Evolutionary conservation across 2,113 vertebrate species (phyloP).

Genomic region (Notiomystis cincta): DNA sequence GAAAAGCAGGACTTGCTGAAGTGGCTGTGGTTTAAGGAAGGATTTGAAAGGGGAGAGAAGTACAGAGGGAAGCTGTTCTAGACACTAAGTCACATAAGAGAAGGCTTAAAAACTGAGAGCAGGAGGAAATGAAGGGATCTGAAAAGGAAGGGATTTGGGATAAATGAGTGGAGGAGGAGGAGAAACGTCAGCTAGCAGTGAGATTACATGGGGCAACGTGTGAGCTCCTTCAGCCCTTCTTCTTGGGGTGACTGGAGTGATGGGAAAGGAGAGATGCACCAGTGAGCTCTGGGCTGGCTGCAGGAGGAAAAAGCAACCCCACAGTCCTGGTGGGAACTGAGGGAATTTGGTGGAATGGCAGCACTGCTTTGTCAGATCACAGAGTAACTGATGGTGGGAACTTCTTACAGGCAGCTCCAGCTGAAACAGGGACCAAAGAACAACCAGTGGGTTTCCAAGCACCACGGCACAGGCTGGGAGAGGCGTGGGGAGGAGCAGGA

Average conservation of each 20-base stretch:
- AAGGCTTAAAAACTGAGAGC: constrained; percentile 22
- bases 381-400: background rate
- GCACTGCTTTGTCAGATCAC: background rate
- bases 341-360: background rate
- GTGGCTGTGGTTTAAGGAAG: constrained; percentile 36
- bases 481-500: background rate
- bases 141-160: constrained; percentile 46
- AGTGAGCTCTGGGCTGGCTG: background rate
- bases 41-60: constrained; percentile 44
- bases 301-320: background rate
- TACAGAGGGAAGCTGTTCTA: constrained; percentile 31
- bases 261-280: background rate
- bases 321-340: background rate
- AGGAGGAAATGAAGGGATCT: constrained; percentile 44
- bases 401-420: background rate
- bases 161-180: constrained; percentile 36
- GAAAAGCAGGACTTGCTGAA: constrained; percentile 46
- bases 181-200: constrained; percentile 5
- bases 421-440: background rate
- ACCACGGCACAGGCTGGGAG: rapidly evolving
- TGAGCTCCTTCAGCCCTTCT: background rate
- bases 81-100: constrained; percentile 45
- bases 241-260: background rate
- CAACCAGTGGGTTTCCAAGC: background rate
- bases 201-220: background rate